These are phyloP conservation scores for Endomychus coccineus DNA, from an alignment of 2,888 invertebrate species.

Conservation along the genomic window DNA sequence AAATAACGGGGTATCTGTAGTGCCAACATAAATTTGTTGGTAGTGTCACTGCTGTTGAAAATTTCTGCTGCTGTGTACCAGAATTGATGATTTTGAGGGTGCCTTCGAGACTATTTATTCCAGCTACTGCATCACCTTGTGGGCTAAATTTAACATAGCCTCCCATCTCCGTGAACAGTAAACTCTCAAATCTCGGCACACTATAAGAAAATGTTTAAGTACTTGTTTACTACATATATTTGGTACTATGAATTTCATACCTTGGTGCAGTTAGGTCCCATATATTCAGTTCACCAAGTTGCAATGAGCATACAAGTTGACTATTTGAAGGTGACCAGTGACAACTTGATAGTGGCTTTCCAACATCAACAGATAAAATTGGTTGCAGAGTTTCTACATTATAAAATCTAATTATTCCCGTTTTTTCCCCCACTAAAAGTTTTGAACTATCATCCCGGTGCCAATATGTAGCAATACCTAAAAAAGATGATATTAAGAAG, in stretches of 20 bases:
- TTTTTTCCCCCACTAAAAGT: conserved; percentile 67
- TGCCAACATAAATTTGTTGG: conserved; percentile 59
- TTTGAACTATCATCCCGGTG: conserved; percentile 63
- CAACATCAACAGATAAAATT: conserved; percentile 58
- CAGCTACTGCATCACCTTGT: conserved; percentile 57
- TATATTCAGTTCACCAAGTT: conserved; percentile 57
- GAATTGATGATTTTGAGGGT: conserved; percentile 57
- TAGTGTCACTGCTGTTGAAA: conserved; percentile 49
- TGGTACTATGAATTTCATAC: conserved; percentile 37
- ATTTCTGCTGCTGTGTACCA: conserved; percentile 49
- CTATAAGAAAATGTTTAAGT: conserved; percentile 42
- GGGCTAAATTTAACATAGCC: conserved; percentile 54
- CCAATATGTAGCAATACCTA: conserved; percentile 56
- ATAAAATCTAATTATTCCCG: conserved; percentile 65
- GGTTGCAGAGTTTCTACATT: conserved; percentile 60
- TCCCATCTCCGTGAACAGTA: conserved; percentile 58
- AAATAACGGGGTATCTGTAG: conserved; percentile 53
- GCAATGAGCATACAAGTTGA: conserved; percentile 55
- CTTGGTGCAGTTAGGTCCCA: conserved; percentile 63
- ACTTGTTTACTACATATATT: conserved; percentile 7
- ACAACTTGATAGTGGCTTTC: conserved; percentile 56
- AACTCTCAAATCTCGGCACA: conserved; percentile 52
- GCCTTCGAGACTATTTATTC: conserved; percentile 58
- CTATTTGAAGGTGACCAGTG: conserved; percentile 64
- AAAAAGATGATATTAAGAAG: conserved; percentile 2